Evolutionary conservation across 1,140 invertebrate species (phyloP).

Genomic region (Anoplophora glabripennis): DNA sequence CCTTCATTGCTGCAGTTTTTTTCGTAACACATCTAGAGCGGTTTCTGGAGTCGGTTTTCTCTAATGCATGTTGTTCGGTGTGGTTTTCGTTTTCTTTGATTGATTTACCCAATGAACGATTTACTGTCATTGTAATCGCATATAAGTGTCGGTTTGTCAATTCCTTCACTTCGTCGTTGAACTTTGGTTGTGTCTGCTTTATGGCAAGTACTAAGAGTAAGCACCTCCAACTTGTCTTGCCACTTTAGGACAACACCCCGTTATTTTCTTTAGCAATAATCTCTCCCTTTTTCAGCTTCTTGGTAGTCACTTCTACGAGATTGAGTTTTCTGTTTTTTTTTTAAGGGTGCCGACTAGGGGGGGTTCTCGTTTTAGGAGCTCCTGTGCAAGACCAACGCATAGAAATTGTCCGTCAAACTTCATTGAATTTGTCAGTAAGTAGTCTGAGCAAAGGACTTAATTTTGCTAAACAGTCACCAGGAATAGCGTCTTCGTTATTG

Average conservation of each 20-base stretch:
- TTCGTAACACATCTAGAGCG: too few species aligned
- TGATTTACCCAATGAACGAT: constrained; percentile 19
- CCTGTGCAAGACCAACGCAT: constrained; percentile 38
- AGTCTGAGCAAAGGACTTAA: not conserved
- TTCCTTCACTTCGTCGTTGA: not conserved
- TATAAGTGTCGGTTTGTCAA: constrained; percentile 45
- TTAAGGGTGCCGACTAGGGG: constrained; percentile 51
- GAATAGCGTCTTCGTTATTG: not conserved
- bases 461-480: not conserved
- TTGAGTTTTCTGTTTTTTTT: constrained; percentile 44
- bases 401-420: constrained; percentile 4
- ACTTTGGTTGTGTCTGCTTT: not conserved
- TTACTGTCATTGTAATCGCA: constrained; percentile 49
- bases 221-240: constrained; percentile 49
- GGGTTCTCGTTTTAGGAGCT: constrained; percentile 48
- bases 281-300: constrained; percentile 47
- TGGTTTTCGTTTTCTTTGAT: constrained; percentile 17
- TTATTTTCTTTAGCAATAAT: constrained; percentile 40
- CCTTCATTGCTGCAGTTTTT: too few species aligned
- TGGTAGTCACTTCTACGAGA: constrained; percentile 40
- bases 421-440: not conserved
- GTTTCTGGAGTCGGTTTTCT: too few species aligned
- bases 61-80: too few species aligned
- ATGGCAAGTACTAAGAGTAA: constrained; percentile 48
- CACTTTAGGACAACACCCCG: constrained; percentile 48